Evolutionary conservation across 2,113 vertebrate genomes (phyloP).

Genomic region (Ramphastos sulfuratus): DNA sequence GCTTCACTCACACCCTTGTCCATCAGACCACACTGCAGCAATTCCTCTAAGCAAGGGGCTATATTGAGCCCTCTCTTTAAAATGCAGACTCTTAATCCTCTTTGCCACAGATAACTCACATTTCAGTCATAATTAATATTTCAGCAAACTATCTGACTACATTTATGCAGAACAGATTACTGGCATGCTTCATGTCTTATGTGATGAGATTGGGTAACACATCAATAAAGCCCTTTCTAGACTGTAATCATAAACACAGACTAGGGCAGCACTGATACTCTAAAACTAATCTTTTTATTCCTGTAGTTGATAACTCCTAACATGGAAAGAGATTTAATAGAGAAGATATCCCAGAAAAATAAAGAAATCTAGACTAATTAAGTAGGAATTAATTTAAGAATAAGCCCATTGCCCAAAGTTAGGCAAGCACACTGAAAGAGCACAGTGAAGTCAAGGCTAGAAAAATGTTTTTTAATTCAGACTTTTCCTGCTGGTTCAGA

Average conservation of each 20-base stretch:
- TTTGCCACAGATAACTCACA: background rate
- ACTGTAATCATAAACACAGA: background rate
- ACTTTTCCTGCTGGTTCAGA: background rate
- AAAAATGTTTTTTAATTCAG: background rate
- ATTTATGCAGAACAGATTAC: background rate
- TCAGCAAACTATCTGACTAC: background rate
- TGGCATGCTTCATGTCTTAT: background rate
- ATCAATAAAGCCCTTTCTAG: background rate
- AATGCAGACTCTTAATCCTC: background rate
- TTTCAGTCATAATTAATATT: background rate
- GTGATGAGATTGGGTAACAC: background rate
- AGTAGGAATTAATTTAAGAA: background rate
- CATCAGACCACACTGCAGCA: background rate
- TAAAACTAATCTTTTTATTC: background rate
- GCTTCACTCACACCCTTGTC: background rate
- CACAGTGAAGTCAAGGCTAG: background rate
- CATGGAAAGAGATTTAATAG: background rate
- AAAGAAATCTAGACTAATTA: background rate
- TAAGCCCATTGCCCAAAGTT: background rate
- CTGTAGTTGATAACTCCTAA: background rate
- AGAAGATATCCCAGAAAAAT: background rate
- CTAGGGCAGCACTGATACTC: background rate
- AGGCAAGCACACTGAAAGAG: background rate
- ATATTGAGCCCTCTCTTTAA: background rate
- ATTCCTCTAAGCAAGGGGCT: background rate